phyloP scores from a whole-genome alignment of 2,113 vertebrate species.

The Pseudois nayaur region DNA sequence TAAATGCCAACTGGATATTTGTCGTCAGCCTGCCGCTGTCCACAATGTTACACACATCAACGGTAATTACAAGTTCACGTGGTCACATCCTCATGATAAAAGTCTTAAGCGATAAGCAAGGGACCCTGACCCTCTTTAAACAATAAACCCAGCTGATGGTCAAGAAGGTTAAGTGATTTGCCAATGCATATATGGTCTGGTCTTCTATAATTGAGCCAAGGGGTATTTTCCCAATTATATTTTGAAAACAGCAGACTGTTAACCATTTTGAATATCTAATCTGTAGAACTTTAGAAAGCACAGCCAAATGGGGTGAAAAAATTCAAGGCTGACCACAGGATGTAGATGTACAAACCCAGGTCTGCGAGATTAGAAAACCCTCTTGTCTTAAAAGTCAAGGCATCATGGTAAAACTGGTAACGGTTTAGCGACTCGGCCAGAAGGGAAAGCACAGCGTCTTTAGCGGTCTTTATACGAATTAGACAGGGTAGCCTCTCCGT shows the following conservation, averaged over 20 bases:
- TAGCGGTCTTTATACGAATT: neutral
- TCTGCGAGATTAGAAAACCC: neutral
- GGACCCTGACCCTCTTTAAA: too few species aligned
- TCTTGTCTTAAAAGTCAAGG: neutral
- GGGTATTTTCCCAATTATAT: neutral
- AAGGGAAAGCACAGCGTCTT: neutral
- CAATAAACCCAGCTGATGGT: neutral
- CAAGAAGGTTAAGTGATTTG: too few species aligned
- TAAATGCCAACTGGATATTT: neutral
- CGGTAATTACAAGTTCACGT: rapidly evolving
- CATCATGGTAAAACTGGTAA: neutral
- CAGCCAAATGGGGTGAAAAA: neutral
- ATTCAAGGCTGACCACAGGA: neutral
- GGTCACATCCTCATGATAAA: neutral
- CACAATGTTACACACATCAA: rapidly evolving
- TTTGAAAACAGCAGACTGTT: neutral
- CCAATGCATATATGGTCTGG: too few species aligned
- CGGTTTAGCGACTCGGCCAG: neutral
- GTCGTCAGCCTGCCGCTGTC: neutral
- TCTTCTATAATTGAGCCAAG: neutral
- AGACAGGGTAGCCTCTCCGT: neutral
- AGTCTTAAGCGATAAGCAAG: neutral
- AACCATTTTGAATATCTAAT: neutral
- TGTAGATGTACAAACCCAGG: neutral
- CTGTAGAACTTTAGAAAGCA: neutral